A percentile compares a stretch with the other conserved stretches of the same genome.
Evolutionary conservation across 2,797 vertebrate species (phyloP).

Genomic region (Sebastes reedi): DNA sequence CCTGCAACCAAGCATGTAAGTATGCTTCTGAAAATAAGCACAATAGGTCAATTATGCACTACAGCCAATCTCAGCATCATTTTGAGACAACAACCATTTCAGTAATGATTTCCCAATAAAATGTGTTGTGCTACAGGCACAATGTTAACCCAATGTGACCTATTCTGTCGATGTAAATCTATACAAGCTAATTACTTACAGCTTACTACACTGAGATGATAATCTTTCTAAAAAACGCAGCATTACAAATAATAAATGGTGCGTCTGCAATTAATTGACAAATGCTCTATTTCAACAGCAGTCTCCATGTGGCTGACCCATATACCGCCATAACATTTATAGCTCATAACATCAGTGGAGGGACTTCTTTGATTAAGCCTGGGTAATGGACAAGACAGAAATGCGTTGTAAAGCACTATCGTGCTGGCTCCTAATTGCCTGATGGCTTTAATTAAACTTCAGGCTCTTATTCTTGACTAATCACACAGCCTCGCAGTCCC

Average conservation of each 20-base stretch:
- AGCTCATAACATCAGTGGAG: conserved; percentile 70
- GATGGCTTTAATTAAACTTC: conserved; percentile 84
- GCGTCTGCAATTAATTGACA: conserved; percentile 31
- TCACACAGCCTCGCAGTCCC: conserved; percentile 57
- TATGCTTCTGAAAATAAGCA: neutral
- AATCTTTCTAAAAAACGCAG: neutral
- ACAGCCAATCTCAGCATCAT: neutral
- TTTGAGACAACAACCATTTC: neutral
- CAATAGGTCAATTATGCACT: neutral
- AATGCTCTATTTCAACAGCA: conserved; percentile 33
- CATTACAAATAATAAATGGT: conserved; percentile 20
- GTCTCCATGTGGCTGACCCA: conserved; percentile 59
- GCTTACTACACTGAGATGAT: neutral
- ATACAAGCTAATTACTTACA: neutral
- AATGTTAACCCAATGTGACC: neutral
- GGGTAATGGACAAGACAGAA: conserved; percentile 77
- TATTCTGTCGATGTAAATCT: neutral
- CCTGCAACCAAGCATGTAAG: no score
- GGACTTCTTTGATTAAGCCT: conserved; percentile 73
- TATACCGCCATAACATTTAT: conserved; percentile 56
- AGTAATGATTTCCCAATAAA: conserved; percentile 6
- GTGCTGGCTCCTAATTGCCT: conserved; percentile 73
- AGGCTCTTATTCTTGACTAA: conserved; percentile 78
- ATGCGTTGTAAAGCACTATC: conserved; percentile 76
- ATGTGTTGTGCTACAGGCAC: neutral